A percentile compares a stretch with the other conserved stretches of the same genome.
These are phyloP conservation scores for Coptotermes formosanus DNA, from an alignment of 1,140 invertebrate genomes.

Conservation along the genomic window DNA sequence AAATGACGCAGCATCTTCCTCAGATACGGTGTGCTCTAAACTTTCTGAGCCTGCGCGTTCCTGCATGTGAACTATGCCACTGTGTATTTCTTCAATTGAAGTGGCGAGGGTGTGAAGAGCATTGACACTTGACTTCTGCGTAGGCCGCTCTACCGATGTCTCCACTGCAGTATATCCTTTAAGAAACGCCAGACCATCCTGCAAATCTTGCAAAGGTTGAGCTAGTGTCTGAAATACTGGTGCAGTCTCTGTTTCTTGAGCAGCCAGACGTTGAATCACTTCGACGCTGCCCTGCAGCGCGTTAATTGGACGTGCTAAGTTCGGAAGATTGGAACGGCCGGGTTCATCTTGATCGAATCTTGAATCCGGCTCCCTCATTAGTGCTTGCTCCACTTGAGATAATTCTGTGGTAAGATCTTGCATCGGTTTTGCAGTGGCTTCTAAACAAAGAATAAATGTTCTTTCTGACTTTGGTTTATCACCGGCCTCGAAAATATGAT, in stretches of 20 bases:
- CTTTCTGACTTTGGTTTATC: background rate
- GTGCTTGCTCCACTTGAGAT: background rate
- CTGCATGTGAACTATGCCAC: background rate
- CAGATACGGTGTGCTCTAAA: constrained; percentile 9
- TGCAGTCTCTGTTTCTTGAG: background rate
- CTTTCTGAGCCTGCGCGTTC: background rate
- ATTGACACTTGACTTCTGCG: constrained; percentile 39
- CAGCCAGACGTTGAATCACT: background rate
- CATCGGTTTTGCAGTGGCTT: background rate
- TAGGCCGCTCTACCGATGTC: constrained; percentile 39
- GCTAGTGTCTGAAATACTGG: constrained; percentile 1
- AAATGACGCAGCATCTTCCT: background rate
- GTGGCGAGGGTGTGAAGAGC: background rate
- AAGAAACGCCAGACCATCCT: background rate
- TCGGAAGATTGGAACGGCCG: background rate
- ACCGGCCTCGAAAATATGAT: constrained; percentile 9
- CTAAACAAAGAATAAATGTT: background rate
- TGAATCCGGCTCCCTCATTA: background rate
- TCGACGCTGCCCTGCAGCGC: background rate
- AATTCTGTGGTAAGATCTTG: background rate
- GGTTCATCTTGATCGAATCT: background rate
- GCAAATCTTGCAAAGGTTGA: constrained; percentile 27
- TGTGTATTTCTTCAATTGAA: constrained; percentile 23
- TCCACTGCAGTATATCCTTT: constrained; percentile 40
- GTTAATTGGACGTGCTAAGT: background rate